Conservation (phyloP, 2,888 invertebrate species). For the Euproctis similis region DNA sequence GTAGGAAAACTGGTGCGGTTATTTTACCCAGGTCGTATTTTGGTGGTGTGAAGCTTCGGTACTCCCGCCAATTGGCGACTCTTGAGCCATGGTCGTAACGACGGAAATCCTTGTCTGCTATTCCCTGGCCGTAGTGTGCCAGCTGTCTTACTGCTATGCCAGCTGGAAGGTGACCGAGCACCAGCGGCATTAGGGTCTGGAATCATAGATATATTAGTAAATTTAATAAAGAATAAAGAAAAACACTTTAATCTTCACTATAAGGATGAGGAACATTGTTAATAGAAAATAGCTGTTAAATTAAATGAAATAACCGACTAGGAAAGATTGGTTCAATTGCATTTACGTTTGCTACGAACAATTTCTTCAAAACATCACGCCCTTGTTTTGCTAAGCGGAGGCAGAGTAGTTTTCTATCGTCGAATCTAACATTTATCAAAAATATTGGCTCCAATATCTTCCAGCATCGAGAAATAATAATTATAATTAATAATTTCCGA, state of each 20-base stretch:
- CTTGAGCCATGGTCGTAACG: constrained; percentile 30
- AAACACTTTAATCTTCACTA: constrained; percentile 18
- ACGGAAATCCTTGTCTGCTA: constrained; percentile 29
- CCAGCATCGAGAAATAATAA: no score
- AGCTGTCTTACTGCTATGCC: constrained; percentile 42
- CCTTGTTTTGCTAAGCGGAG: no score
- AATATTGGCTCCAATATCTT: no score
- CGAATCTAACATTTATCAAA: no score
- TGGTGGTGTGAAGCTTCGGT: constrained; percentile 34
- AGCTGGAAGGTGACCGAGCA: constrained; percentile 40
- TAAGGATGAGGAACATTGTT: constrained; percentile 21
- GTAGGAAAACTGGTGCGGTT: constrained; percentile 30
- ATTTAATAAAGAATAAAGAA: no score
- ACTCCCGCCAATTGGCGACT: constrained; percentile 28
- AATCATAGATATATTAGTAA: no score
- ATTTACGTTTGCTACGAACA: background rate
- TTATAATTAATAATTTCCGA: no score
- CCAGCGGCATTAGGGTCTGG: constrained; percentile 43
- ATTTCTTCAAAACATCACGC: background rate
- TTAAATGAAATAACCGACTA: no score
- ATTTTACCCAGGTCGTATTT: constrained; percentile 31
- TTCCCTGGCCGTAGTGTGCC: constrained; percentile 40
- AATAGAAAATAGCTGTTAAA: no score
- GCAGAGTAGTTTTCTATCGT: no score
- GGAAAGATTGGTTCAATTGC: no score